Evolutionary conservation across 2,797 vertebrate genomes (phyloP), one percentile per base, ranked within the genome.

Genomic region (Sebastes vulpes): DNA sequence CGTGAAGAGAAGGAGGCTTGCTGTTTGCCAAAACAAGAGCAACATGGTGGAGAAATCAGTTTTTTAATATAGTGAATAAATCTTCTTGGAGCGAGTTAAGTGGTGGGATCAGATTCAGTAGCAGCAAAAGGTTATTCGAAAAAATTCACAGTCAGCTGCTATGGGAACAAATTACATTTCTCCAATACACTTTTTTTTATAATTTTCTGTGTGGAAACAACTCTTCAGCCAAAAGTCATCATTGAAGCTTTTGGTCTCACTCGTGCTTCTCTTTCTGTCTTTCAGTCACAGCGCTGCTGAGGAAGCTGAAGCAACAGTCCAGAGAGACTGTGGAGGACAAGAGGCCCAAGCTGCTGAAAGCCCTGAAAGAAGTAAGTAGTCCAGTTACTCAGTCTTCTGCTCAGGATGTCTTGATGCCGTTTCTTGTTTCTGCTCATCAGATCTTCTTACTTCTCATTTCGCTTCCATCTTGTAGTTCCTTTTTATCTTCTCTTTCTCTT

Each of bases 291-390:
- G 94, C 98, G 61, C 95, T 99, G 92, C 94, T 99, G 87, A 97
- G 99, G 93, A 99, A 99, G 89, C 97, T 99, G 84, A 99, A 99
- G 85, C 98, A 99, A 86, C 99, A 99, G 32, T 99, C 98, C 94
- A 97, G 98, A 90, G 99, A 99, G 95, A 99, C 94, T 58, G 99
- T 99, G 91, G 98, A 99, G 95, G 98, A 99, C 94, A 99, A 99
- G 92, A 94, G 99, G 95, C 98, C 98, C 84, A 97, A 97, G 66
- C 97, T 99, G 88, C 94, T 99, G 85, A 99, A 97, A 94, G 99
- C 99, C 81, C 97, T 99, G 81, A 92, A 92, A 90, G 92, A 95
- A 85, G 94, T 94, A 64, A 28, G 57, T 46, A 21, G 29, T 32
- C 48, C 3, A 46, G 16, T 57, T 6, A 42, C 16, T 67, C 48